Evolutionary conservation across 2,888 invertebrate species (phyloP), one percentile per base, ranked within the genome.

Genomic region (Ceriagrion tenellum): DNA sequence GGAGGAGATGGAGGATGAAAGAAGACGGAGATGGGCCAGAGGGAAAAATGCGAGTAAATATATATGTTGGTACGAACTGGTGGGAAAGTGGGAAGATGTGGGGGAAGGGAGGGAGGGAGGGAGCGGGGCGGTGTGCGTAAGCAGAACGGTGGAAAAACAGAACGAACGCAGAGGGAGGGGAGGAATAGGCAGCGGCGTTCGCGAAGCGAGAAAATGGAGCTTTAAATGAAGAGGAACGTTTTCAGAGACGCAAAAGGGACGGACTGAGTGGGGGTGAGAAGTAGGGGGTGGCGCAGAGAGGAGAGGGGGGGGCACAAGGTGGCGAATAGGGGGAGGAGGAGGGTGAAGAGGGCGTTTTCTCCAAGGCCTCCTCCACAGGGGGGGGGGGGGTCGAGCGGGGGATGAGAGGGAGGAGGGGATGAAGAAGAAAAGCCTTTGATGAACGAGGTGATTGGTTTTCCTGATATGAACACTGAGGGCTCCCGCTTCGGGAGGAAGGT

Each of bases 161-260:
- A 88, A 40, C 88, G 88, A 88, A 47, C 35, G 20, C 88, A 26
- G 40, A 88, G n/a, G 12, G 69, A 8, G 26, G 69, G 69, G 69
- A 23, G 69, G 35, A 55, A 55, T n/a, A 89, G 88, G 47, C 35
- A 40, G 55, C 89, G 89, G n/a, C 23, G 91, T 3, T 35, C n/a
- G 63, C 35, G 26, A 47, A 63, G 91, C 40, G 63, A 91, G 91
- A 91, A 91, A 91, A 91, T 91, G 56, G 91, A 63, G 91, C 63
- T 91, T 55, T 47, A 91, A 91, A 69, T 91, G 63, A 91, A 91
- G 63, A 69, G 91, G 63, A 91, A 91, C 63, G 91, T 91, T 91
- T 88, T 63, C 26, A 63, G 63, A 63, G 91, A 91, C 89, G n/a
- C 20, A 55, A 89, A 55, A 55, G 55, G n/a, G 89, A n/a, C 26